Evolutionary conservation across 2,797 vertebrate genomes (phyloP), one percentile per base, ranked within the genome.

Genomic region (Toxotes lorentzi): DNA sequence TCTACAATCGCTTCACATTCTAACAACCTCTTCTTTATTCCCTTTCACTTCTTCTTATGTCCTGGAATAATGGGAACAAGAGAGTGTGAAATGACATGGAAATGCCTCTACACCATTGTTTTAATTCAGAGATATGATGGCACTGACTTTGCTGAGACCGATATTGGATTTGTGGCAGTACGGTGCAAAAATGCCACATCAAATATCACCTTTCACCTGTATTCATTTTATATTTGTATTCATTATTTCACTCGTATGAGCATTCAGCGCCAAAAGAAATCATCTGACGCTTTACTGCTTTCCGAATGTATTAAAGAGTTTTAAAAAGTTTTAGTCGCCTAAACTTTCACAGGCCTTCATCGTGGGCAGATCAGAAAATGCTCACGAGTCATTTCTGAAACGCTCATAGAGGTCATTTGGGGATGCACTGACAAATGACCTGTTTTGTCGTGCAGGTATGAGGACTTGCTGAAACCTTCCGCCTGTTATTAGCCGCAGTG

Each of bases 21-120:
- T 23, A 64, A 64, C 4, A 59, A 10, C 35, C 2, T 59, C 12
- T 43, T 24, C 50, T 69, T 60, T 41, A 70, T 50, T 35, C 0
- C 61, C 17, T n/a, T 35, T 41, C 35, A 30, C n/a, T 48, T 10
- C 13, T 21, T 57, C 24, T 21, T 30, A 38, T 38, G 51, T 50
- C 12, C 35, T 70, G 10, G 8, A 16, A 27, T n/a, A 43, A 34
- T 35, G 3, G 12, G 27, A 61, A 54, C 10, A 70, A 10, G 30
- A 35, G 41, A 34, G 12, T 14, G 13, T 57, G 19, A 59, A 34
- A 24, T 72, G 27, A 61, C 58, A 35, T n/a, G 32, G 17, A 56
- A 62, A 60, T 60, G n/a, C 38, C 38, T 66, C 11, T 60, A 73
- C 50, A 51, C 1, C 11, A 21, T 5, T n/a, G 47, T 50, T 62